Evolutionary conservation across 2,888 invertebrate genomes (phyloP), one percentile per base, ranked within the genome.

Genomic region (Dugesia japonica): DNA sequence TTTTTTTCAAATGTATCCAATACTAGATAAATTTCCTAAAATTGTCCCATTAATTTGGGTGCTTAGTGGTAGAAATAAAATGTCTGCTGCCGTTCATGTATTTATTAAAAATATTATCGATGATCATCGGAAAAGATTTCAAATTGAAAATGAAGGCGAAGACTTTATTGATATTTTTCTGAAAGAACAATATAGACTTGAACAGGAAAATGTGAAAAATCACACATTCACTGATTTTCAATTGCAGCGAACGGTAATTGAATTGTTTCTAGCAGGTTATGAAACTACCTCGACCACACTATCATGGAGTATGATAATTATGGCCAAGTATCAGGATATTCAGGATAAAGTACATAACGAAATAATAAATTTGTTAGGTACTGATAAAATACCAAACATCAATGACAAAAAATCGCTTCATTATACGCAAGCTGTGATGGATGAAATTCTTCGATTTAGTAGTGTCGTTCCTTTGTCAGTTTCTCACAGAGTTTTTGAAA

Each of bases 391-490:
- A 15, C 77, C 78, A 13, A 23, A n/a, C 1, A n/a, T 78, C 42
- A 28, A 38, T 23, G 79, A 80, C 72, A 71, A 71, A 26, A 23
- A 73, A 31, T 33, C 74, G 1, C 71, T 79, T 20, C 80, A 78
- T 1, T 79, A 77, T 72, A 76, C 79, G 13, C 75, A 78, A 28
- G 79, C 80, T 0, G 76, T 79, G n/a, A 76, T 81, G 74, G 56
- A 80, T 78, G 83, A 83, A 77, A 81, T 82, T 28, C 82, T 83
- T 78, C 80, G 83, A 27, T 78, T 82, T 15, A 83, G 81, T 75
- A 82, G 82, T 72, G 82, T 84, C 72, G 80, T 82, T n/a, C 83
- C 83, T 20, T 76, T 78, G 20, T 71, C 76, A 27, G 56, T 78
- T 7, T 23, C 28, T n/a, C 77, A 72, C 28, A 9, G 28, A 31